phyloP scores from a whole-genome alignment of 2,888 invertebrate species.

The Oscheius onirici region DNA sequence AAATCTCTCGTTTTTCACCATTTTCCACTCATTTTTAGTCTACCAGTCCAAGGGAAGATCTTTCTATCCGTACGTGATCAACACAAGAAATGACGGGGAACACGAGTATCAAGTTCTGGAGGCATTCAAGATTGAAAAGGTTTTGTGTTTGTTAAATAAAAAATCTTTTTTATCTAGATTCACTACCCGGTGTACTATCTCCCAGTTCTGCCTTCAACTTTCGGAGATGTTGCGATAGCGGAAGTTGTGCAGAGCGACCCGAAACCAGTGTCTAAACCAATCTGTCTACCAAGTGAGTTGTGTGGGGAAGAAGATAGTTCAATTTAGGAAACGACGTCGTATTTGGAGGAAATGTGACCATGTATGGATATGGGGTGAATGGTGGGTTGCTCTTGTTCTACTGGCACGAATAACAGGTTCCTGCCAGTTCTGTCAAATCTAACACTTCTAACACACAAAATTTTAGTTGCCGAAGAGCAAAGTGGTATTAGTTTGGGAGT shows the following conservation, averaged over 20 bases:
- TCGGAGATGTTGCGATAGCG: conserved; percentile 7
- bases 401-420: too few species aligned
- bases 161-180: not conserved
- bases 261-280: not conserved
- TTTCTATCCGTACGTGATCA: conserved; percentile 8
- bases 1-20: too few species aligned
- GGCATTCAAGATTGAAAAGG: conserved; percentile 4
- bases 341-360: not conserved
- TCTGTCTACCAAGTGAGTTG: not conserved
- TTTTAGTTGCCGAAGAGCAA: not conserved
- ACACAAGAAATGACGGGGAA: not conserved
- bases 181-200: conserved; percentile 3
- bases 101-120: not conserved
- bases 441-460: too few species aligned
- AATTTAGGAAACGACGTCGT: not conserved
- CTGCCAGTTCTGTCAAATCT: too few species aligned
- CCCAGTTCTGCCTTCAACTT: not conserved
- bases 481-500: not conserved
- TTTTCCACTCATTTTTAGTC: too few species aligned
- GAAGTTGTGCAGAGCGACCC: not conserved
- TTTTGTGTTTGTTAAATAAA: not conserved
- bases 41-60: not conserved
- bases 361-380: conserved; percentile 17
- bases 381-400: too few species aligned
- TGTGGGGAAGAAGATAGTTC: not conserved